Percentiles rank a stretch among this genome's conserved stretches.
Evolutionary conservation across 53 echinoderm and acorn worm genomes (phyloP).

Genomic region (Hippasteria phrygiana): DNA sequence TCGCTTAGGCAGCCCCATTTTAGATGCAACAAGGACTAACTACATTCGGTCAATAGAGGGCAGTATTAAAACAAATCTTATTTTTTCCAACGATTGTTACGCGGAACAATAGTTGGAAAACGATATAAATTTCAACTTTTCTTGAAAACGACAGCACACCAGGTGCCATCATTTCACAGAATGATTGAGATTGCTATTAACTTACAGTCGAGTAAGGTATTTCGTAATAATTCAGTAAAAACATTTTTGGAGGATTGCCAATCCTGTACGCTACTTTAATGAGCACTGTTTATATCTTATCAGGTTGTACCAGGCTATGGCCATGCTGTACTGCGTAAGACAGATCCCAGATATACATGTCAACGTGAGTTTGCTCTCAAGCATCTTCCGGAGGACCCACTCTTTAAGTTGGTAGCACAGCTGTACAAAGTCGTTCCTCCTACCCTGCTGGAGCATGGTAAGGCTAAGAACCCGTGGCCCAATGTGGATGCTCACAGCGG

Average conservation of each 20-base stretch:
- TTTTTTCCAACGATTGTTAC: no score
- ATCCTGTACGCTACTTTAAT: background rate
- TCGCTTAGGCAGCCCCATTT: no score
- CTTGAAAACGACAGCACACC: no score
- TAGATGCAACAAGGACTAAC: no score
- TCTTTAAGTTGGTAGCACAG: conserved; percentile 93
- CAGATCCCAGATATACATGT: conserved; percentile 92
- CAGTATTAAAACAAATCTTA: no score
- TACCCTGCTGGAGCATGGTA: conserved; percentile 86
- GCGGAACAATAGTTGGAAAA: no score
- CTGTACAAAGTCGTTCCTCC: conserved; percentile 84
- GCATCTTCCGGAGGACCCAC: conserved; percentile 91
- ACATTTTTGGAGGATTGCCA: background rate
- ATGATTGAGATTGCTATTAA: no score
- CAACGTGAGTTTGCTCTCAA: conserved; percentile 97
- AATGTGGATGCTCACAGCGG: conserved; percentile 94
- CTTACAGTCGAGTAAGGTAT: no score
- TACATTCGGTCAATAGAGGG: no score
- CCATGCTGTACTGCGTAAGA: conserved; percentile 97
- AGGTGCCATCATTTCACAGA: no score
- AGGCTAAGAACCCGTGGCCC: conserved; percentile 95
- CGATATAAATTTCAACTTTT: no score
- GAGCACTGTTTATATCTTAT: background rate
- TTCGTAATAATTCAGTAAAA: background rate
- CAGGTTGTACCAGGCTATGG: conserved; percentile 99